A percentile compares a stretch with the other conserved stretches of the same genome.
Evolutionary conservation across 2,797 vertebrate genomes (phyloP).

Genomic region (Manis pentadactyla): DNA sequence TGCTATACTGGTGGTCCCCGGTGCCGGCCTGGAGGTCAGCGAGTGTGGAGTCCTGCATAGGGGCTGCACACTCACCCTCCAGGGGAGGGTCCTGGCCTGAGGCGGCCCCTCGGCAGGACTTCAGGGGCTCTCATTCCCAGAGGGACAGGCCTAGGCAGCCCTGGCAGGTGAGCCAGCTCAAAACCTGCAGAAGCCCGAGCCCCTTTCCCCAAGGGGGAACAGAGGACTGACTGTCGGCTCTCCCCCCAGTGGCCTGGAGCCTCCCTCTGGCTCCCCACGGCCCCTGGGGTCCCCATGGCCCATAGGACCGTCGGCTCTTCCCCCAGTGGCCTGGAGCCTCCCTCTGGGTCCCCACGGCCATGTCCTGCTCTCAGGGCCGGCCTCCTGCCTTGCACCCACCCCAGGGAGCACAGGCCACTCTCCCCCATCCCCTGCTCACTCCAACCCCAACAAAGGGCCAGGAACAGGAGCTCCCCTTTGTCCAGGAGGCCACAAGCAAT

Average conservation of each 20-base stretch:
- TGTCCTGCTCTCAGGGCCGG: neutral
- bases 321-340: neutral
- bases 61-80: neutral
- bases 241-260: neutral
- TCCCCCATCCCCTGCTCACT: neutral
- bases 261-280: neutral
- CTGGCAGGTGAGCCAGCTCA: neutral
- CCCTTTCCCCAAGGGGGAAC: neutral
- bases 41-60: accelerated
- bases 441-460: too few species aligned
- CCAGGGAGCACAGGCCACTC: accelerated
- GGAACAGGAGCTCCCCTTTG: neutral
- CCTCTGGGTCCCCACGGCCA: neutral
- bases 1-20: neutral
- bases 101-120: neutral
- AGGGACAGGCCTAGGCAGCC: neutral
- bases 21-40: too few species aligned
- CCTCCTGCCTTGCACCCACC: neutral
- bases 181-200: neutral
- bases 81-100: neutral
- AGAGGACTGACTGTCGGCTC: neutral
- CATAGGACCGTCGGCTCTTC: neutral
- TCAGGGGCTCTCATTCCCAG: neutral
- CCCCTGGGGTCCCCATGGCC: too few species aligned
- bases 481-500: neutral